Evolutionary conservation across 2,888 invertebrate species (phyloP).

Genomic region (Biston betularia): DNA sequence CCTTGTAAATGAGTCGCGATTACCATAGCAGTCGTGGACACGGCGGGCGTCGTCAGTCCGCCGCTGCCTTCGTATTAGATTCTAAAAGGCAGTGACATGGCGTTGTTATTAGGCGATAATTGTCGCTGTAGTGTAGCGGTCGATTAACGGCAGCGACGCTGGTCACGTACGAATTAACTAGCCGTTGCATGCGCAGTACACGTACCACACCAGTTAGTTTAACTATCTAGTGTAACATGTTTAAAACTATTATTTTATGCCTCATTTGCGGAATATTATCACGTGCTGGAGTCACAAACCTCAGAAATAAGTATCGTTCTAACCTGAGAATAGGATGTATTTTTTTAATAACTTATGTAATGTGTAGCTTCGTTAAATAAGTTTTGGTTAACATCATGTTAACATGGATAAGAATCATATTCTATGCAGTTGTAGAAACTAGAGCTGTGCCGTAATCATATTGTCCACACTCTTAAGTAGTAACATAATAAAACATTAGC

Average conservation of each 20-base stretch:
- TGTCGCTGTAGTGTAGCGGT: constrained; percentile 78
- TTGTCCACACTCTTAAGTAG: constrained; percentile 26
- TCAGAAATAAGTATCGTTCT: constrained; percentile 42
- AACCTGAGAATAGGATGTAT: constrained; percentile 13
- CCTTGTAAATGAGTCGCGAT: constrained; percentile 82
- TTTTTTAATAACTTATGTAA: background rate
- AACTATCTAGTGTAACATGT: constrained; percentile 44
- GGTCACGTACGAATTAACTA: constrained; percentile 70
- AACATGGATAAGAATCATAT: background rate
- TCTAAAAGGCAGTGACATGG: constrained; percentile 68
- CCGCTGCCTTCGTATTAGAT: constrained; percentile 72
- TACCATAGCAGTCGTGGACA: constrained; percentile 81
- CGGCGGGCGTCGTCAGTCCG: constrained; percentile 68
- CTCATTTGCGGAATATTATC: constrained; percentile 37
- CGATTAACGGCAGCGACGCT: constrained; percentile 79
- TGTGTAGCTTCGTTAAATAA: background rate
- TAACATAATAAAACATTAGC: constrained; percentile 44
- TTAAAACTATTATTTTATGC: constrained; percentile 45
- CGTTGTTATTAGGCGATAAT: constrained; percentile 82
- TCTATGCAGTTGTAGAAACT: background rate
- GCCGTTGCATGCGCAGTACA: constrained; percentile 51
- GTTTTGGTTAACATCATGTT: background rate
- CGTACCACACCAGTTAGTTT: constrained; percentile 52
- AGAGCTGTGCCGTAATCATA: constrained; percentile 6
- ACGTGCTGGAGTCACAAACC: constrained; percentile 38